phyloP scores from a whole-genome alignment of 2,797 vertebrate genomes.

The Sebastes trivittatus region DNA sequence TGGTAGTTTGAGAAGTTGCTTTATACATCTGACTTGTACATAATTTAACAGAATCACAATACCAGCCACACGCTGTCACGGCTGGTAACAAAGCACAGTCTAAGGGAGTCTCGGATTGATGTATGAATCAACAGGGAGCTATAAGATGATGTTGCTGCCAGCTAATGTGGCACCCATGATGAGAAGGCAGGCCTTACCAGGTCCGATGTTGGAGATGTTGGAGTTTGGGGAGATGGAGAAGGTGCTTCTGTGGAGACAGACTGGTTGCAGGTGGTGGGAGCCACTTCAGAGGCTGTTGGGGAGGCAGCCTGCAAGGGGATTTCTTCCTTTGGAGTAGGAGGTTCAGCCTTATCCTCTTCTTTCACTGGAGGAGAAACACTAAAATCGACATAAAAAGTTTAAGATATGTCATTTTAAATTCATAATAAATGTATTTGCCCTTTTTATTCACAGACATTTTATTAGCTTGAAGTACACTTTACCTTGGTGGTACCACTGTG shows the following conservation, averaged over 20 bases:
- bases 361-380: constrained; percentile 53
- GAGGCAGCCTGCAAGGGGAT: not conserved
- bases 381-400: not conserved
- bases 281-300: constrained; percentile 29
- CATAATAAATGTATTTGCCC: not conserved
- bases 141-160: not conserved
- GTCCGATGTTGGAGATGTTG: constrained; percentile 50
- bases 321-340: constrained; percentile 3
- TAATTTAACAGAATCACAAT: not conserved
- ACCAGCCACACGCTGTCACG: not conserved
- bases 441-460: not conserved
- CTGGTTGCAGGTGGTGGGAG: constrained; percentile 26
- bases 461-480: not conserved
- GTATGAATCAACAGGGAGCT: not conserved
- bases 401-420: not conserved
- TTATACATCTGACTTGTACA: not conserved
- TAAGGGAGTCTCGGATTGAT: not conserved
- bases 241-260: constrained; percentile 15
- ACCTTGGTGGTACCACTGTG: constrained; percentile 57
- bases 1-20: not conserved
- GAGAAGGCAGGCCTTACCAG: constrained; percentile 48
- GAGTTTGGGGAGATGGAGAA: constrained; percentile 1
- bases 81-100: not conserved
- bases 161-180: not conserved
- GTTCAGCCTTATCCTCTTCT: constrained; percentile 48